These are phyloP conservation scores for Cataglyphis livida DNA, from an alignment of 2,888 invertebrate genomes.

Conservation along the genomic window DNA sequence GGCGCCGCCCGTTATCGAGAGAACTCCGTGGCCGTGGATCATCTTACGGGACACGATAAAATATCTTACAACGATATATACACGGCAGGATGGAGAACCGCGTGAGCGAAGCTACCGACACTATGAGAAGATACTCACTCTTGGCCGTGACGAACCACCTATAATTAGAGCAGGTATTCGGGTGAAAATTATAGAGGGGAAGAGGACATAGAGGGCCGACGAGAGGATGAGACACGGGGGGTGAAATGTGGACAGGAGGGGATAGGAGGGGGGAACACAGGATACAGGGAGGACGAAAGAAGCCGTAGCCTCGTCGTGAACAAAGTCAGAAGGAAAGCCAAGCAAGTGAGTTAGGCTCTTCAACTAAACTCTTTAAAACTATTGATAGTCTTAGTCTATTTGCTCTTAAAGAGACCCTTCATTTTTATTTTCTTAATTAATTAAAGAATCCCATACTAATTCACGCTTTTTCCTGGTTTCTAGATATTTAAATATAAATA, in stretches of 20 bases:
- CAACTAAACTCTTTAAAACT: conserved; percentile 61
- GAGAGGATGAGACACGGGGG: conserved; percentile 37
- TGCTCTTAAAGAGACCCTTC: background rate
- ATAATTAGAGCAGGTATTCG: conserved; percentile 83
- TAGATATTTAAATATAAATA: background rate
- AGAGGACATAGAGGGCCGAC: conserved; percentile 61
- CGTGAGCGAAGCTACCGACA: conserved; percentile 59
- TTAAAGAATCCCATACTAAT: background rate
- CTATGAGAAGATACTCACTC: conserved; percentile 56
- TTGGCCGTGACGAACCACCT: conserved; percentile 76
- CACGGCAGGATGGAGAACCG: conserved; percentile 9
- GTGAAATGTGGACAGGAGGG: conserved; percentile 46
- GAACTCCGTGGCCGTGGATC: conserved; percentile 26
- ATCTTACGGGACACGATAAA: conserved; percentile 49
- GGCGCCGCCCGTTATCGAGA: conserved; percentile 6
- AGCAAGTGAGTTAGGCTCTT: conserved; percentile 56
- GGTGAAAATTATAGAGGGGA: conserved; percentile 79
- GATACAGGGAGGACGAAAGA: conserved; percentile 43
- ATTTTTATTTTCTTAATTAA: conserved; percentile 14
- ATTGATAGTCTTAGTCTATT: background rate
- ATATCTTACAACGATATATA: conserved; percentile 44
- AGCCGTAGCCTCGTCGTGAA: conserved; percentile 47
- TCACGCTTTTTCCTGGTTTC: background rate
- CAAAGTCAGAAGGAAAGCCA: conserved; percentile 55
- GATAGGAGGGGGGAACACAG: conserved; percentile 11